phyloP scores from a whole-genome alignment of 2,797 vertebrate species.

The Crypturellus tataupa region DNA sequence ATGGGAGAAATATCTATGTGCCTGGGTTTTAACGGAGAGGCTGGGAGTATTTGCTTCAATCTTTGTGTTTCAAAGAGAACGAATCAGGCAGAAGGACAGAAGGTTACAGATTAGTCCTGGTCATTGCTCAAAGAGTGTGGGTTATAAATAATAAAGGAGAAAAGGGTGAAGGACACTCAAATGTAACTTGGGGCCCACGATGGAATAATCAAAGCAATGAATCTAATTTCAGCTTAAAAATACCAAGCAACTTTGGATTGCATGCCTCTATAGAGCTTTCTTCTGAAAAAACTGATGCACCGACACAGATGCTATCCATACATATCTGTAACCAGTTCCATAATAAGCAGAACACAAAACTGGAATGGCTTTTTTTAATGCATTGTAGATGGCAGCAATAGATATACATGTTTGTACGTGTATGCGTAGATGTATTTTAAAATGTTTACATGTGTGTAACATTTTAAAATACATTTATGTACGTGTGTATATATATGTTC shows the following conservation, averaged over 20 bases:
- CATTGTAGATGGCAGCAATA: not conserved
- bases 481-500: accelerated
- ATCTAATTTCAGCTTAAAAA: constrained; percentile 95
- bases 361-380: not conserved
- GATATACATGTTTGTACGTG: not conserved
- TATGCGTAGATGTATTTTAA: accelerated
- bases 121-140: constrained; percentile 98
- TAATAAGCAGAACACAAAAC: not conserved
- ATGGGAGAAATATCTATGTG: constrained; percentile 81
- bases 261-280: constrained; percentile 8
- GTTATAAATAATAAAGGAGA: constrained; percentile 99
- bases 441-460: too few species aligned
- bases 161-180: constrained; percentile 93
- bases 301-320: not conserved
- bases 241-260: constrained; percentile 81
- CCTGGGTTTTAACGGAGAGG: constrained; percentile 84
- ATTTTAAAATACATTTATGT: not conserved
- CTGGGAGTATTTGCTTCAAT: constrained; percentile 88
- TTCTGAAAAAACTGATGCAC: constrained; percentile 23
- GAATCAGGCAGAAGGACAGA: constrained; percentile 98
- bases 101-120: constrained; percentile 99
- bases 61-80: constrained; percentile 94
- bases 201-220: constrained; percentile 93
- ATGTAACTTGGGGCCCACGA: constrained; percentile 89
- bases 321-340: constrained; percentile 7